Conservation (phyloP, 2,113 vertebrate genomes). For the Tauraco erythrolophus region DNA sequence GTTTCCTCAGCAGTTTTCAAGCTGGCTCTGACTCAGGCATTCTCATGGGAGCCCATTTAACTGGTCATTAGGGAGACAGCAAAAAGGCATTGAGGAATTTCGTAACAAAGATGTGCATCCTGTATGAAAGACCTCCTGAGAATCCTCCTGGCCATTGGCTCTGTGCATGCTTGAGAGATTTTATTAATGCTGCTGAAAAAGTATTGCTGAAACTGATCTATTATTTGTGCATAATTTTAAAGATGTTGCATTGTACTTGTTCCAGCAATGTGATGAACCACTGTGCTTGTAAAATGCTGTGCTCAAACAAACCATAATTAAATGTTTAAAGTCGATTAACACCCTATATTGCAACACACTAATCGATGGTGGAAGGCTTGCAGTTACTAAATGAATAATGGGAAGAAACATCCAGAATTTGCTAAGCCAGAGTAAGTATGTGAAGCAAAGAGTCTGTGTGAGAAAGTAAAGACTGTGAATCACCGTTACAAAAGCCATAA, state of each 20-base stretch:
- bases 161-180: slow-evolving; percentile 38
- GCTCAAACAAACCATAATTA: slow-evolving; percentile 40
- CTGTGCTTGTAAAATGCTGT: background rate
- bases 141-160: slow-evolving; percentile 66
- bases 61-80: slow-evolving; percentile 82
- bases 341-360: background rate
- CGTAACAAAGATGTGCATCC: slow-evolving; percentile 72
- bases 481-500: background rate
- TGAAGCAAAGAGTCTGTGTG: background rate
- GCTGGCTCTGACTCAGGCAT: slow-evolving; percentile 82
- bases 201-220: slow-evolving; percentile 4
- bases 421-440: background rate
- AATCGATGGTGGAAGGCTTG: background rate
- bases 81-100: slow-evolving; percentile 83
- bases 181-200: slow-evolving; percentile 63
- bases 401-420: slow-evolving; percentile 12
- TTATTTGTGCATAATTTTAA: slow-evolving; percentile 22
- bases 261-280: slow-evolving; percentile 34
- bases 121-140: slow-evolving; percentile 71
- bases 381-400: background rate
- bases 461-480: background rate
- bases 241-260: slow-evolving; percentile 19
- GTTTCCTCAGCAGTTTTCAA: slow-evolving; percentile 83
- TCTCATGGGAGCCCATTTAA: slow-evolving; percentile 80
- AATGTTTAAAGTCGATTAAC: slow-evolving; percentile 29